phyloP scores from a whole-genome alignment of 2,888 invertebrate species.

The Leucophora obtusa region DNA sequence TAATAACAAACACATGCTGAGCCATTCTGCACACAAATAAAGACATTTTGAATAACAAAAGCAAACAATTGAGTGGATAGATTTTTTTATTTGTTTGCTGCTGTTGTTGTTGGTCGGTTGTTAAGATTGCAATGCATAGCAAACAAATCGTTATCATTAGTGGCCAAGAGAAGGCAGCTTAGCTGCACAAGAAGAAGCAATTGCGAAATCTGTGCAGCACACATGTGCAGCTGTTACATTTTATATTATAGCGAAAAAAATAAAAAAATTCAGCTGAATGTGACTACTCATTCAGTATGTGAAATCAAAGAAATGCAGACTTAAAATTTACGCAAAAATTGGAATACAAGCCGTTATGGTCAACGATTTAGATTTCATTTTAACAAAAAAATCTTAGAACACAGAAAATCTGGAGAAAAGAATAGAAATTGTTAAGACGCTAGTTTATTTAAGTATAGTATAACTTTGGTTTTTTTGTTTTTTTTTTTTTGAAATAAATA shows the following conservation, averaged over 20 bases:
- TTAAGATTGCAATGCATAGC: slow-evolving; percentile 41
- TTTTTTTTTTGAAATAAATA: slow-evolving; percentile 12
- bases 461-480: slow-evolving; percentile 10
- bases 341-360: slow-evolving; percentile 62
- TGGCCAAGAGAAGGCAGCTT: slow-evolving; percentile 37
- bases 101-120: slow-evolving; percentile 28
- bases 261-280: slow-evolving; percentile 22
- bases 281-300: slow-evolving; percentile 14
- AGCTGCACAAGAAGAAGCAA: slow-evolving; percentile 28
- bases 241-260: slow-evolving; percentile 12
- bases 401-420: slow-evolving; percentile 47
- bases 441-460: slow-evolving; percentile 48
- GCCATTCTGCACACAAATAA: slow-evolving; percentile 47
- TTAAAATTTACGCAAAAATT: slow-evolving; percentile 58
- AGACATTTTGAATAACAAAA: slow-evolving; percentile 46
- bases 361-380: slow-evolving; percentile 61
- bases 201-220: slow-evolving; percentile 45
- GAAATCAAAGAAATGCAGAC: slow-evolving; percentile 38
- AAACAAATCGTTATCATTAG: slow-evolving; percentile 64
- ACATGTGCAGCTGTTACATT: slow-evolving; percentile 58
- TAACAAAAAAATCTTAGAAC: slow-evolving; percentile 36
- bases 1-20: slow-evolving; percentile 58
- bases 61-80: slow-evolving; percentile 43
- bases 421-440: slow-evolving; percentile 36
- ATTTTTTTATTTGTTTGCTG: slow-evolving; percentile 9